Evolutionary conservation across 2,888 invertebrate species (phyloP), one percentile per base, ranked within the genome.

Genomic region (Eupithecia subumbrata): DNA sequence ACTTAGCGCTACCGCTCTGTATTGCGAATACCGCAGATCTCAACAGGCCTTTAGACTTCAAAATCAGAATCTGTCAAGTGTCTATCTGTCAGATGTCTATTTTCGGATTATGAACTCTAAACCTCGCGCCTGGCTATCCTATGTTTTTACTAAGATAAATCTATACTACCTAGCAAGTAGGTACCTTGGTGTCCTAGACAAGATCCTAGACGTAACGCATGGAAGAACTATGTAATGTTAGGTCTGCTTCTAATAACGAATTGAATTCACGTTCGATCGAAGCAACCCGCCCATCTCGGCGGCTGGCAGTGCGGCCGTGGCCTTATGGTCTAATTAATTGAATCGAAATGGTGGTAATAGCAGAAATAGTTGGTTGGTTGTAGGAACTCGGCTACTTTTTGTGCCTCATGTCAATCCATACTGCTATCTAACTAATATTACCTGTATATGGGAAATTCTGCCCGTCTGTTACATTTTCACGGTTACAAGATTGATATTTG

Each of bases 281-380:
- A 60, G 22, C 9, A 25, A 60, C 60, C 22, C 60, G 5, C 25
- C 56, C 11, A 56, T 0, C n/a, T 5, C 22, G 12, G 60, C 60
- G 12, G 40, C 56, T 60, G 25, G 14, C 25, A 60, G 60, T 60
- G 60, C 60, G 60, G 60, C 56, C 56, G 12, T 56, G 56, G 56
- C 60, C 52, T n/a, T 52, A 70, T 72, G 12, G 9, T 67, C 73
- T 63, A 56, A 67, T 69, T 74, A 60, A 37, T n/a, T 66, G 34
- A 37, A 25, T 48, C n/a, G 12, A 22, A 60, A n/a, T 60, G 40
- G 43, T 22, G 12, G n/a, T 30, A 14, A 14, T 8, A 30, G 63
- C 16, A 30, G 63, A 63, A 1, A 40, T 69, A 64, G 82, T 82
- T 82, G 82, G 80, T 78, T 82, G 80, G 82, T 82, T 81, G 79